A percentile compares a stretch with the other conserved stretches of the same genome.
These are phyloP conservation scores for Phataginus tricuspis DNA, from an alignment of 2,797 vertebrate genomes.

Conservation along the genomic window DNA sequence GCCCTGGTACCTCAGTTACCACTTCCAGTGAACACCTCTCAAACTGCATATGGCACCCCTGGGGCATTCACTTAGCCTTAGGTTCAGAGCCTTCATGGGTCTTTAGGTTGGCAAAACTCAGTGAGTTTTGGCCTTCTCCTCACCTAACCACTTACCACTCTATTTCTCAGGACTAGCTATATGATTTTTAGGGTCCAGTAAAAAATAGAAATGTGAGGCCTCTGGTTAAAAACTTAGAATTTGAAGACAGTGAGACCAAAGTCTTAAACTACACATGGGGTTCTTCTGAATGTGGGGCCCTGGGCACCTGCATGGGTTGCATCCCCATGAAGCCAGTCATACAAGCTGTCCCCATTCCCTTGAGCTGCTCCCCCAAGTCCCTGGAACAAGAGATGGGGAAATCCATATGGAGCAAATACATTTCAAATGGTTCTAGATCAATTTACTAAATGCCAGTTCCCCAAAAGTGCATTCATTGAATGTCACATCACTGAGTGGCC, in stretches of 20 bases:
- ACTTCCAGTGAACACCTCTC: not conserved
- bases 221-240: not conserved
- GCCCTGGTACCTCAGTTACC: not conserved
- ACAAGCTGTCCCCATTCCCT: not conserved
- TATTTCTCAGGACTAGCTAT: not conserved
- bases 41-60: not conserved
- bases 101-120: constrained; percentile 42
- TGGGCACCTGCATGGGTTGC: not conserved
- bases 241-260: not conserved
- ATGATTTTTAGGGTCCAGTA: not conserved
- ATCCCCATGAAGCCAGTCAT: not conserved
- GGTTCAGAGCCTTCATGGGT: not conserved
- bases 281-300: not conserved
- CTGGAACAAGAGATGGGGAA: not conserved
- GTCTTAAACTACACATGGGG: not conserved
- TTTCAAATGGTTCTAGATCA: not conserved
- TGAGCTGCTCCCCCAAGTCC: not conserved
- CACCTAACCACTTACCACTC: not conserved
- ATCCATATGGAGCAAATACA: not conserved
- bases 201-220: constrained; percentile 2
- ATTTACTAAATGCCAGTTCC: not conserved
- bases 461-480: not conserved
- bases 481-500: not conserved
- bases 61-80: not conserved
- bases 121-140: not conserved